Evolutionary conservation across 2,797 vertebrate species (phyloP), one percentile per base, ranked within the genome.

Genomic region (Bradypus variegatus): DNA sequence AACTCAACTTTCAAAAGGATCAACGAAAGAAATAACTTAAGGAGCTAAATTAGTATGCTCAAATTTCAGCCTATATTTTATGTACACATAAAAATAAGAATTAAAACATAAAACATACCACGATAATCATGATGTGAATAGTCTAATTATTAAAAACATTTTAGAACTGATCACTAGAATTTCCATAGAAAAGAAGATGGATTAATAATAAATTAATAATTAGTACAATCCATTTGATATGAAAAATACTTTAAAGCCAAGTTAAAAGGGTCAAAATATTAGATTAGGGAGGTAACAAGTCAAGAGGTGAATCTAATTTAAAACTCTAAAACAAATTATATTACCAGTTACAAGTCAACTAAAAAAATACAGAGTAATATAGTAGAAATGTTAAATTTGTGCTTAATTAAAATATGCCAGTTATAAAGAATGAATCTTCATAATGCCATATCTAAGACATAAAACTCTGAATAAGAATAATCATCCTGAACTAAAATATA

Each of bases 241-340:
- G 14, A 94, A 48, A 31, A 48, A 50, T 29, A 87, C 77, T 86
- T 55, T 64, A 90, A 88, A 86, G 50, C 16, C 33, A 91, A 84
- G n/a, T 91, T 60, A 86, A 38, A 93, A 58, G 58, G 50, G 62
- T 85, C 80, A 93, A 91, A 92, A 76, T 72, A 93, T 15, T 67
- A 65, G 13, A 79, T 48, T 23, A 85, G 19, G 45, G 91, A 92
- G 41, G 19, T 9, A 93, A 33, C 12, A 86, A 91, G 50, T 72
- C 65, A 94, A 75, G 2, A 78, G 45, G 48, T 16, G 79, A 80
- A 83, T 69, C 70, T 80, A 76, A 76, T 38, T 77, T 60, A 77
- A 93, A 93, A 83, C 29, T 45, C 36, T 90, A 78, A 73, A 83
- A 86, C 29, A 92, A 90, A 70, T 86, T 16, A 62, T 76, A 69